These are phyloP conservation scores for Sarcophaga rosellei DNA, from an alignment of 2,888 invertebrate species.

Conservation along the genomic window DNA sequence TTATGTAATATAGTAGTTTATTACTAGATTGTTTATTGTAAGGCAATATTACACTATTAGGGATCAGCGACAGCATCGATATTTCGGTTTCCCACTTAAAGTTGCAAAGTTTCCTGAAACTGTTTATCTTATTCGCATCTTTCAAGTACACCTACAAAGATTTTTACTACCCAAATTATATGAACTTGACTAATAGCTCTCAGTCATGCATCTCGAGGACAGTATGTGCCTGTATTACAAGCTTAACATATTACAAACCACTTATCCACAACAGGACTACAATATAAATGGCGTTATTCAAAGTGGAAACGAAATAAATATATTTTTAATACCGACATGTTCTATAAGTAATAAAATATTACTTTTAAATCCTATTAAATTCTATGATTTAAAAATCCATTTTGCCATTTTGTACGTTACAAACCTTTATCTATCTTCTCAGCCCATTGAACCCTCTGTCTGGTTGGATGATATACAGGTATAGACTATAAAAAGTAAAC, in stretches of 20 bases:
- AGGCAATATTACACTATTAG: too few species aligned
- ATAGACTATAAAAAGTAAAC: not conserved
- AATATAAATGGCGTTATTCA: not conserved
- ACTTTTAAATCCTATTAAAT: not conserved
- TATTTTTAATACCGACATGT: not conserved
- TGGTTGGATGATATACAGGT: not conserved
- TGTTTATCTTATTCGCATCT: too few species aligned
- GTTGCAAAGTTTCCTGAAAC: too few species aligned
- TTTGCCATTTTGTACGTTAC: not conserved
- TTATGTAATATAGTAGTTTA: not conserved
- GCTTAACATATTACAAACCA: not conserved
- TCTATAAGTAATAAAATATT: not conserved
- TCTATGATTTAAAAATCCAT: not conserved
- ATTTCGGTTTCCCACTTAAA: too few species aligned
- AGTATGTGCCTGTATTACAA: not conserved
- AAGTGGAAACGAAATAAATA: not conserved
- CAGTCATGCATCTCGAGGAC: too few species aligned
- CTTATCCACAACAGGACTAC: not conserved
- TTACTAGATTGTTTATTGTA: too few species aligned
- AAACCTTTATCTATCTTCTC: not conserved
- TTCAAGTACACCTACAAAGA: too few species aligned
- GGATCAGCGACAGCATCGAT: too few species aligned
- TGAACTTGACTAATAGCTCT: too few species aligned
- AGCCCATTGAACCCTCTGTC: not conserved
- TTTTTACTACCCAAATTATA: too few species aligned